phyloP scores from a whole-genome alignment of 2,113 vertebrate species.

The Nerophis lumbriciformis region DNA sequence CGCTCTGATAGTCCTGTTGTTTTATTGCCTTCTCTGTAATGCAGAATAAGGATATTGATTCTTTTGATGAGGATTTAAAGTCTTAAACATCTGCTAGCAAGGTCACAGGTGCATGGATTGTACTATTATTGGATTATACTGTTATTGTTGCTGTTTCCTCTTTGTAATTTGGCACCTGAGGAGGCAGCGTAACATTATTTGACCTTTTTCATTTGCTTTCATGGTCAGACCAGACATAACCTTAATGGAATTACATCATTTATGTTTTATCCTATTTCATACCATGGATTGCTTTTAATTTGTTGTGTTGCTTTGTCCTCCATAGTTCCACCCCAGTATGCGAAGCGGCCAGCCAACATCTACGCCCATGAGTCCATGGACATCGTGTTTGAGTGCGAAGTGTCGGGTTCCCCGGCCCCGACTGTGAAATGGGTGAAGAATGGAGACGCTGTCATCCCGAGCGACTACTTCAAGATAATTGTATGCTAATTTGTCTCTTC shows the following conservation, averaged over 20 bases:
- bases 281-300: neutral
- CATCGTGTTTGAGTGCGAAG: slow-evolving; percentile 92
- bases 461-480: slow-evolving; percentile 96
- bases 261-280: too few relatives aligned
- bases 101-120: slow-evolving; percentile 10
- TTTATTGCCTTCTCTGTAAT: slow-evolving; percentile 11
- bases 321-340: slow-evolving; percentile 82
- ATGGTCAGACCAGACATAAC: slow-evolving; percentile 24
- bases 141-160: slow-evolving; percentile 9
- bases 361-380: slow-evolving; percentile 96
- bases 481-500: slow-evolving; percentile 67
- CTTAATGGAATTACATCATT: slow-evolving; percentile 6
- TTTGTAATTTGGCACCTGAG: slow-evolving; percentile 26
- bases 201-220: slow-evolving; percentile 16
- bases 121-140: slow-evolving; percentile 6
- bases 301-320: slow-evolving; percentile 9
- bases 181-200: slow-evolving; percentile 14
- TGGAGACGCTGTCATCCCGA: slow-evolving; percentile 93
- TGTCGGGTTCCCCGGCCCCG: slow-evolving; percentile 84
- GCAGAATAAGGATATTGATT: slow-evolving; percentile 2
- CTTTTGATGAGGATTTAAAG: neutral
- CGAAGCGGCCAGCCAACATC: slow-evolving; percentile 80
- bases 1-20: neutral
- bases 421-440: slow-evolving; percentile 98
- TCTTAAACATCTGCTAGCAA: slow-evolving; percentile 3